phyloP scores from a whole-genome alignment of 2,888 invertebrate species.

The Lordiphosa andalusiaca region DNA sequence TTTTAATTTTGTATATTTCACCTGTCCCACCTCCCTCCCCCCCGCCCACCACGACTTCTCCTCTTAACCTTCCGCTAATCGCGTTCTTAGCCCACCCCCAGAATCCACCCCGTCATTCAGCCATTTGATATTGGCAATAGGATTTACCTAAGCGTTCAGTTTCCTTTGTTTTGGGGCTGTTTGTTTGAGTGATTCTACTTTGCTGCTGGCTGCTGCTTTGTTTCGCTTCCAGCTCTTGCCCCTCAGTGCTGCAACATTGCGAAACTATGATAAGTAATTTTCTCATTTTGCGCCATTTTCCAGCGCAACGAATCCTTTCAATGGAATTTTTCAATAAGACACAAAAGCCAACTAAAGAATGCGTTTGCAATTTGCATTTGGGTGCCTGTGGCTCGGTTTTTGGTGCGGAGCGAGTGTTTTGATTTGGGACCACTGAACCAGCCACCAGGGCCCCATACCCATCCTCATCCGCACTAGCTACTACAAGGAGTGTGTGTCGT shows the following conservation, averaged over 20 bases:
- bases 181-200: constrained; percentile 1
- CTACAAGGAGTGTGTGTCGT: not conserved
- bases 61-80: too few relatives aligned
- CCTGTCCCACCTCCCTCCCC: too few relatives aligned
- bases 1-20: too few relatives aligned
- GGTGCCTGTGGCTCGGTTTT: constrained; percentile 9
- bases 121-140: too few relatives aligned
- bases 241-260: constrained; percentile 16
- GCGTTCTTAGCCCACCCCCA: too few relatives aligned
- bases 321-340: constrained; percentile 29
- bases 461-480: too few relatives aligned
- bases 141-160: too few relatives aligned
- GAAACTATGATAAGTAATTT: constrained; percentile 31
- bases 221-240: constrained; percentile 14
- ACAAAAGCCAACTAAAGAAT: constrained; percentile 24
- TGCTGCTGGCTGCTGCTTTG: constrained; percentile 8
- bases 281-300: constrained; percentile 25
- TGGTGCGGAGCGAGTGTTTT: constrained; percentile 5
- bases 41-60: too few relatives aligned
- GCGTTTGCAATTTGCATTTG: constrained; percentile 25
- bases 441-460: too few relatives aligned
- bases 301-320: constrained; percentile 26
- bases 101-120: too few relatives aligned
- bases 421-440: constrained; percentile 10
- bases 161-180: not conserved